Evolutionary conservation across 2,888 invertebrate genomes (phyloP).

Genomic region (Lacanobia wlatinum): DNA sequence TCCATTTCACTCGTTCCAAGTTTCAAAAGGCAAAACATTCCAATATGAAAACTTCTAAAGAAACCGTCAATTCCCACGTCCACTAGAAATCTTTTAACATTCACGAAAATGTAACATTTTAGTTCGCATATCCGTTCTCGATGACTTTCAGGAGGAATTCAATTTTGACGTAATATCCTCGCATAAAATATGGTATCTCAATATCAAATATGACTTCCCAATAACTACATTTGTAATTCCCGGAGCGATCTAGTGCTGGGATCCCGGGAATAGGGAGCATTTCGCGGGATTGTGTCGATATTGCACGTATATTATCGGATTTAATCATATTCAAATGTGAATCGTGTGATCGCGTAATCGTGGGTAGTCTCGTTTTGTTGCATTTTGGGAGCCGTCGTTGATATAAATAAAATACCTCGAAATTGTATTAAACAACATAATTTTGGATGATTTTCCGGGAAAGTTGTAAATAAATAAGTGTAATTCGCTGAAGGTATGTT

Average conservation of each 20-base stretch:
- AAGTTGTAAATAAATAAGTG: background rate
- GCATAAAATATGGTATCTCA: slow-evolving; percentile 67
- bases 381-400: background rate
- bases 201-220: slow-evolving; percentile 66
- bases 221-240: slow-evolving; percentile 74
- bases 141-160: slow-evolving; percentile 61
- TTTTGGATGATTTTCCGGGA: background rate
- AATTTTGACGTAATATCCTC: slow-evolving; percentile 68
- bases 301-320: slow-evolving; percentile 57
- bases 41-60: slow-evolving; percentile 2
- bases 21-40: slow-evolving; percentile 19
- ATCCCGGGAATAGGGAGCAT: slow-evolving; percentile 49
- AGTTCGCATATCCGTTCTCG: slow-evolving; percentile 43
- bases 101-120: slow-evolving; percentile 40
- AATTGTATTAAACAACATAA: background rate
- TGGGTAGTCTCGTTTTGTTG: slow-evolving; percentile 6
- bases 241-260: slow-evolving; percentile 57
- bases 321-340: slow-evolving; percentile 47
- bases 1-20: background rate
- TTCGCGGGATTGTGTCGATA: slow-evolving; percentile 57
- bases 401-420: background rate
- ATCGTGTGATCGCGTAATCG: no score
- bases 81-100: slow-evolving; percentile 32
- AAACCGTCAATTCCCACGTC: slow-evolving; percentile 1
- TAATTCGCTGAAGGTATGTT: background rate